These are phyloP conservation scores for Anolis apletophallus DNA, from an alignment of 2,797 vertebrate species.

Conservation along the genomic window DNA sequence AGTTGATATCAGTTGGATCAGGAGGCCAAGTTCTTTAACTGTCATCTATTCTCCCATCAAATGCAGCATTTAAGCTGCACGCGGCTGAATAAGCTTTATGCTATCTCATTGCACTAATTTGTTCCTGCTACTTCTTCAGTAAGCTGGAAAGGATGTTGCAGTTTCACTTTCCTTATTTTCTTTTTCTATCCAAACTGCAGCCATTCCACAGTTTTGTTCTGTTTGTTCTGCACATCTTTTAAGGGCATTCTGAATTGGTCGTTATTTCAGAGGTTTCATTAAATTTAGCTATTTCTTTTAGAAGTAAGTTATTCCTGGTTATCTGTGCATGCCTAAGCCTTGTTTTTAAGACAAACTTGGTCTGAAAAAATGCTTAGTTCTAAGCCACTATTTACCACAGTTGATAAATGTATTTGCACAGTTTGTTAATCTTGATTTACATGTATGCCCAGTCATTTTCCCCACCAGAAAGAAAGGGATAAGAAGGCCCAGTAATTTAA, in stretches of 20 bases:
- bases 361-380: background rate
- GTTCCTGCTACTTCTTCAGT: background rate
- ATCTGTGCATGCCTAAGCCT: background rate
- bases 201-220: background rate
- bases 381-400: background rate
- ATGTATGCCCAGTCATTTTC: background rate
- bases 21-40: background rate
- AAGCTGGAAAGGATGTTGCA: background rate
- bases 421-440: slow-evolving; percentile 11
- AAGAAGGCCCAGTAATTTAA: background rate
- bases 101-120: background rate
- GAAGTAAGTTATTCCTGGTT: background rate
- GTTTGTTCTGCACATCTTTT: background rate
- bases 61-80: background rate
- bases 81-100: background rate
- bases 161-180: background rate
- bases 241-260: background rate
- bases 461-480: background rate
- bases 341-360: background rate
- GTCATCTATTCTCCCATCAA: background rate
- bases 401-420: slow-evolving; percentile 28
- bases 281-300: background rate
- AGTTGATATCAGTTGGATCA: background rate
- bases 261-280: background rate
- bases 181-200: background rate